phyloP scores from a whole-genome alignment of 2,113 vertebrate genomes.

The Phaethon lepturus region DNA sequence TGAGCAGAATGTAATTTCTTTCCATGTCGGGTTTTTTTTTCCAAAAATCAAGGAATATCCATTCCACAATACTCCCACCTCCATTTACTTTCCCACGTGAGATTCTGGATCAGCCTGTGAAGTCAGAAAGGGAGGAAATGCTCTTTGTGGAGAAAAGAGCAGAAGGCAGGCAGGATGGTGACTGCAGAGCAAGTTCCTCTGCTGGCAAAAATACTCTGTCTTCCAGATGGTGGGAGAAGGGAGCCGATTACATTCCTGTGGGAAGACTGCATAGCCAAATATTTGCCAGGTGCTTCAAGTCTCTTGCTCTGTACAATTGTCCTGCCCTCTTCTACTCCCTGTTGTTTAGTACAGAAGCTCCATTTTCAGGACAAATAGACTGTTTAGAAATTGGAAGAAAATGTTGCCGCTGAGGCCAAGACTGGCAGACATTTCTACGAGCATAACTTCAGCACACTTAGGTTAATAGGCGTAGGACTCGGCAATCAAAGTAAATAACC shows the following conservation, averaged over 20 bases:
- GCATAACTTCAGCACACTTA: neutral
- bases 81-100: neutral
- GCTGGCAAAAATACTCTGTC: slow-evolving; percentile 26
- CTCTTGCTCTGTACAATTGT: neutral
- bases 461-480: neutral
- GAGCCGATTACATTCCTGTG: slow-evolving; percentile 37
- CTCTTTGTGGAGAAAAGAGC: slow-evolving; percentile 5
- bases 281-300: slow-evolving; percentile 58
- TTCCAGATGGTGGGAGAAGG: slow-evolving; percentile 56
- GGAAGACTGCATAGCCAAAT: slow-evolving; percentile 15
- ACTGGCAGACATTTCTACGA: neutral
- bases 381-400: slow-evolving; percentile 33
- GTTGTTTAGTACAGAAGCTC: slow-evolving; percentile 23
- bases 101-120: neutral
- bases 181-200: slow-evolving; percentile 33
- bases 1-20: neutral
- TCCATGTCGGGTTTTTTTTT: neutral
- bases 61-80: neutral
- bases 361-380: slow-evolving; percentile 38
- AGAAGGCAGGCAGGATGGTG: slow-evolving; percentile 38
- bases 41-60: neutral
- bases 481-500: neutral
- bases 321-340: slow-evolving; percentile 19
- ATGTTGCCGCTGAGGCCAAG: neutral
- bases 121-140: neutral